Evolutionary conservation across 1,140 invertebrate genomes (phyloP), one percentile per base, ranked within the genome.

Genomic region (Hylaeus anthracinus): DNA sequence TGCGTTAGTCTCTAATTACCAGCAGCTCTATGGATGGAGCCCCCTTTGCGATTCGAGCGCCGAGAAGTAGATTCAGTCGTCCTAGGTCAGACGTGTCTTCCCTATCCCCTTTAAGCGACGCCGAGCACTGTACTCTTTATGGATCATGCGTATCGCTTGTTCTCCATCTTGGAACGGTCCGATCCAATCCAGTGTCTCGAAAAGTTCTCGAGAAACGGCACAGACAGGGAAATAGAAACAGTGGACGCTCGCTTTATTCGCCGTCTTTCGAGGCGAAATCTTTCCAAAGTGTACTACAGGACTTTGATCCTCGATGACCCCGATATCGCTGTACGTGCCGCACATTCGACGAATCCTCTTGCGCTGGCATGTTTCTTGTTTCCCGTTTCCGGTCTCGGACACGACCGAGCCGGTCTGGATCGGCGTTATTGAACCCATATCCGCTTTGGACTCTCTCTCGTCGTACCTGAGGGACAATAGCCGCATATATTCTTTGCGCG

Each of bases 291-390:
- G 66, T 75, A 72, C 60, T 75, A 58, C 65, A 75, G 56, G 75
- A 64, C 74, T 80, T 75, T 80, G 64, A 80, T 80, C 72, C 72
- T 67, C 79, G 45, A 75, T 65, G 72, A 80, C 64, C 64, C 64
- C 55, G 79, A 80, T 80, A 75, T 56, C 63, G 55, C 3, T 4
- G 63, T 67, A 80, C 72, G 78, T 67, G 78, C 70, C 51, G 78
- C 60, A 80, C 72, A 74, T 75, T 65, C 63, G 60, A 61, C 26
- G 26, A 61, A 6, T n/a, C 3, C 58, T 55, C 53, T 26, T 8
- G 58, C 58, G 41, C 63, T 39, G 14, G 41, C 41, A 15, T 15
- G 64, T 14, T 65, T 48, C 64, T 65, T 65, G 64, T 45, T 48
- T 65, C 43, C 43, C 64, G 15, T n/a, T 48, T 66, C 41, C 63